Base-by-base conservation (phyloP, 1,140 invertebrate genomes). In the Teleopsis dalmanni region DNA sequence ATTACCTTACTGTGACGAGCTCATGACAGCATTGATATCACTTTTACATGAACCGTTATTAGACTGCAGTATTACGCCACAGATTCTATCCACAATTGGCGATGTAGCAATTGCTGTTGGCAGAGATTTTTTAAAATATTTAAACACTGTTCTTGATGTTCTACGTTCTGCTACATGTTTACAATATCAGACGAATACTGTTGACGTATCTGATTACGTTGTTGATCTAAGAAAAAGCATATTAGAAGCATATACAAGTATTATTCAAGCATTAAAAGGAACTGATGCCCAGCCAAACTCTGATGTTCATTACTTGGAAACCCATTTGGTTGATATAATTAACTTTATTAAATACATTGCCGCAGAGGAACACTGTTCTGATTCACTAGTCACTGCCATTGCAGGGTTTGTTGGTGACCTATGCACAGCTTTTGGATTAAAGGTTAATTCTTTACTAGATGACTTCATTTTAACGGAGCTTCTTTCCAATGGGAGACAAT, bases 71-170 rank as follows among this genome's bases (percentile, higher is more conserved):
- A 91, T 98, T 1, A 98, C 98, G 65, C 94, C 95, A 11, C 89
- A 95, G 70, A 96, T 98, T 55, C 74, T 99, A 23, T 91, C 91
- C 2, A 88, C 91, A 1, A 97, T 98, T 77, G 93, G 94, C 29
- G 95, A 98, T 68, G 90, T 98, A 57, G 94, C 92, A 8, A 74
- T 98, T 1, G 90, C 90, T 49, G 91, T 98, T 66, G 94, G 95
- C 4, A 74, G 82, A 1, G 87, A 92, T 58, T 98, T 98, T 71
- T 85, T 87, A 47, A 95, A 94, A 65, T 98, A 98, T 71, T 77
- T 98, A 38, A 85, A 87, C 46, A 78, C 95, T 40, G 93, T 97
- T 7, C 73, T 98, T 58, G 82, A 85, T 50, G 95, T 94, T 50
- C 75, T 98, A 40, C 73, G 81, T 14, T 87, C 95, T 74, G 95